Percentiles rank a stretch among this genome's conserved stretches.
Conservation (phyloP, 2,888 invertebrate species). For the Gortyna flavago region DNA sequence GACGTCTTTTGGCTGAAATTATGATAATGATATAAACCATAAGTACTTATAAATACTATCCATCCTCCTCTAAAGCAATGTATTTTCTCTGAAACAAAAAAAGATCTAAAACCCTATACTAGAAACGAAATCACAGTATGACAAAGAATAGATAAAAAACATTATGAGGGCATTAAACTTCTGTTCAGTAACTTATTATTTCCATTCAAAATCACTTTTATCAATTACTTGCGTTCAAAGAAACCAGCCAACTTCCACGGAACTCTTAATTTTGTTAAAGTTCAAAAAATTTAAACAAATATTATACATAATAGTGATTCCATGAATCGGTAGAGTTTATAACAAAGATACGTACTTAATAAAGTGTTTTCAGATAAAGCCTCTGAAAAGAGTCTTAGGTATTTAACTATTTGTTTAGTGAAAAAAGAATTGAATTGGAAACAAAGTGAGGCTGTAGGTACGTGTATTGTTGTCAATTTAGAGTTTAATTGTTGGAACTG, state of each 20-base stretch:
- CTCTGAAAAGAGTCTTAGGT: neutral
- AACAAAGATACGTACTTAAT: too few species aligned
- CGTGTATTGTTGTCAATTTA: neutral
- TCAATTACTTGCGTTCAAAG: neutral
- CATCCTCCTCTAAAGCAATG: too few species aligned
- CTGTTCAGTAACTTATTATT: neutral
- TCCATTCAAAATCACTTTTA: neutral
- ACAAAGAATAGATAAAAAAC: neutral
- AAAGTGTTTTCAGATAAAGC: neutral
- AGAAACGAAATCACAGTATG: neutral
- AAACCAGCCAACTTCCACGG: neutral
- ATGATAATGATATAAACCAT: too few species aligned
- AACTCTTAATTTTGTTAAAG: neutral
- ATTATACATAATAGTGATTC: neutral
- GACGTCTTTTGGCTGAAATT: too few species aligned
- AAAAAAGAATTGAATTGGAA: neutral
- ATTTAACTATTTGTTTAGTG: neutral
- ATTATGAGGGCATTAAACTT: neutral
- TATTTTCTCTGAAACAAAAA: too few species aligned
- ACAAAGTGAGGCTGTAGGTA: neutral
- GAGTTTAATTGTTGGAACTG: too few species aligned
- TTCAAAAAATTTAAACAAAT: neutral
- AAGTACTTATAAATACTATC: too few species aligned
- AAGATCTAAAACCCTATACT: neutral
- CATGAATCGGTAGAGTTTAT: neutral